These are phyloP conservation scores for Prosopocoilus inquinatus DNA, from an alignment of 2,888 invertebrate genomes.

Conservation along the genomic window DNA sequence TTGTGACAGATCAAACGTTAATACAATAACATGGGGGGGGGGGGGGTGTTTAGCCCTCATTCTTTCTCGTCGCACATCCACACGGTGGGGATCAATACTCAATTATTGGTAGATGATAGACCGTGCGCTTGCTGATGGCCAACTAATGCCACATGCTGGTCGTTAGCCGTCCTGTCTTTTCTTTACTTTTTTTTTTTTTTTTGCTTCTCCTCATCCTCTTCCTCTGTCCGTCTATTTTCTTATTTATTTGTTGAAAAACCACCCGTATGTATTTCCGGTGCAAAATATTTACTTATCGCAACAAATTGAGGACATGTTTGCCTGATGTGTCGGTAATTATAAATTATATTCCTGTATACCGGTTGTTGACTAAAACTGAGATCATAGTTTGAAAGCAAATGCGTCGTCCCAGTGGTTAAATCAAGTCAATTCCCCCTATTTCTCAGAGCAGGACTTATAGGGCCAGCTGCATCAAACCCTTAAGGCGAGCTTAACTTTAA, in stretches of 20 bases:
- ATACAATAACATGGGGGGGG: slow-evolving; percentile 32
- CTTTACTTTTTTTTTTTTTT: slow-evolving; percentile 18
- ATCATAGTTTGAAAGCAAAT: too few relatives aligned
- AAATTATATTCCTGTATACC: too few relatives aligned
- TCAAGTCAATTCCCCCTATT: too few relatives aligned
- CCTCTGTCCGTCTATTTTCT: background rate
- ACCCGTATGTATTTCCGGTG: background rate
- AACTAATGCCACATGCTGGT: slow-evolving; percentile 44
- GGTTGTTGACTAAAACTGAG: too few relatives aligned
- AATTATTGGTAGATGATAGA: slow-evolving; percentile 52
- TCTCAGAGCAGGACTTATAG: too few relatives aligned
- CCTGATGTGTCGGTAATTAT: too few relatives aligned
- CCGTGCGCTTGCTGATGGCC: slow-evolving; percentile 46
- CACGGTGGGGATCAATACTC: slow-evolving; percentile 51
- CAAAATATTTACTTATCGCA: too few relatives aligned
- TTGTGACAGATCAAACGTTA: slow-evolving; percentile 32
- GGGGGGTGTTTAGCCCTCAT: slow-evolving; percentile 25
- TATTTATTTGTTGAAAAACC: slow-evolving; percentile 3
- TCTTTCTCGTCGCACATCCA: slow-evolving; percentile 31
- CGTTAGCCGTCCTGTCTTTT: slow-evolving; percentile 43
- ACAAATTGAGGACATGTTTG: too few relatives aligned
- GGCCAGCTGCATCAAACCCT: too few relatives aligned
- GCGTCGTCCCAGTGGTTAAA: too few relatives aligned
- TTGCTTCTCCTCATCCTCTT: slow-evolving; percentile 23
- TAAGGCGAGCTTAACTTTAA: too few relatives aligned